A percentile compares a stretch with the other conserved stretches of the same genome.
These are phyloP conservation scores for Lithodes maja DNA, from an alignment of 2,888 invertebrate species.

Conservation along the genomic window DNA sequence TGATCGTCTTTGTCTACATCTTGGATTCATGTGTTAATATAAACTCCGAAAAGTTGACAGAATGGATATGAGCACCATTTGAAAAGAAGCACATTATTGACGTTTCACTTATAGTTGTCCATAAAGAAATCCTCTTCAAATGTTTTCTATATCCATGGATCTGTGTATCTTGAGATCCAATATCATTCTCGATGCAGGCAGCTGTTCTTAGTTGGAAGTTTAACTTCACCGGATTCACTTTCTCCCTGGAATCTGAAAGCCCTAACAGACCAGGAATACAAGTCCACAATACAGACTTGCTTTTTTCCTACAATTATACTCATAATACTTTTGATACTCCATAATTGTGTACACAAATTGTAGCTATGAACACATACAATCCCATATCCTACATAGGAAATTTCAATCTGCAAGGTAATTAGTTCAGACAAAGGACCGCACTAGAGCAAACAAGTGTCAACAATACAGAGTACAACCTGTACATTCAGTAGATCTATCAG, in stretches of 20 bases:
- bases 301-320: conserved; percentile 42
- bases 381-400: conserved; percentile 57
- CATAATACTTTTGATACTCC: conserved; percentile 58
- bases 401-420: conserved; percentile 59
- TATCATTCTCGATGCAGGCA: conserved; percentile 56
- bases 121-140: no score
- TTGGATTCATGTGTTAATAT: conserved; percentile 7
- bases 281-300: conserved; percentile 27
- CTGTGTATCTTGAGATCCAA: conserved; percentile 27
- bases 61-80: no score
- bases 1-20: conserved; percentile 46
- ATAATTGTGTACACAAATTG: conserved; percentile 45
- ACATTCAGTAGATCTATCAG: conserved; percentile 56
- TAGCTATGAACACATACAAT: conserved; percentile 49
- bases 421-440: conserved; percentile 55
- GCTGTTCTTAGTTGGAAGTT: conserved; percentile 33
- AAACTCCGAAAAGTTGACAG: no score
- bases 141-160: no score
- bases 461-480: conserved; percentile 57
- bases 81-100: no score
- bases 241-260: conserved; percentile 46
- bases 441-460: conserved; percentile 61
- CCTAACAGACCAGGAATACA: conserved; percentile 39
- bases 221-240: conserved; percentile 37
- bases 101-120: no score